Evolutionary conservation across 1,140 invertebrate species (phyloP), one percentile per base, ranked within the genome.

Genomic region (Penaeus japonicus): DNA sequence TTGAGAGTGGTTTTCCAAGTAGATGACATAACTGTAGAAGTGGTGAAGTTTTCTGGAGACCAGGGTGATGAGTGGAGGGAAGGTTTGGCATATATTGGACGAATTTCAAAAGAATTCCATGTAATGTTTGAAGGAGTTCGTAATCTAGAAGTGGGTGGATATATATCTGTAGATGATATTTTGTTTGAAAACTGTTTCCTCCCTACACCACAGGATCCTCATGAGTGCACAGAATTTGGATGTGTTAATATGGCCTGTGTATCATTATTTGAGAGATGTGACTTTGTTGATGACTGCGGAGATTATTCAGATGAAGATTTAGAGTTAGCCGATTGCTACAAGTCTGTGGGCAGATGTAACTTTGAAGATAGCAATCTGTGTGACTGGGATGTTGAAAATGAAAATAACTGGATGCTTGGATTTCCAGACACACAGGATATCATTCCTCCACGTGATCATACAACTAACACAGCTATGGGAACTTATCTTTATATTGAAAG

Each of bases 241-340:
- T 89, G 87, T 77, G 17, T 10, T 27, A 89, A 89, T 54, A 30
- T 53, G 27, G 87, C 87, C 3, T 89, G 87, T 80, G 78, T 89
- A 32, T 89, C 87, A 80, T 1, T 15, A 22, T 84, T 84, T 84
- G 87, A 84, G 35, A 7, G 18, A 7, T 89, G 87, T 85, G 87
- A 89, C 75, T 89, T 89, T 89, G 87, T 84, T 39, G 87, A 89
- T 70, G 82, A 89, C 83, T 89, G 87, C 70, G 87, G 87, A 62
- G 87, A 89, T 59, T 89, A 55, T 20, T 84, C 87, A 20, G 87
- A 89, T 80, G 87, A 89, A n/a, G 22, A 62, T 7, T 47, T 70
- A 1, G 54, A 22, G 22, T 54, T 70, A 22, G 87, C 75, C 20
- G 53, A 62, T 5, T 89, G 87, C 70, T 32, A 39, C 1, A 27